Conservation (phyloP, 2,797 vertebrate species). For the Takifugu ocellatus region DNA sequence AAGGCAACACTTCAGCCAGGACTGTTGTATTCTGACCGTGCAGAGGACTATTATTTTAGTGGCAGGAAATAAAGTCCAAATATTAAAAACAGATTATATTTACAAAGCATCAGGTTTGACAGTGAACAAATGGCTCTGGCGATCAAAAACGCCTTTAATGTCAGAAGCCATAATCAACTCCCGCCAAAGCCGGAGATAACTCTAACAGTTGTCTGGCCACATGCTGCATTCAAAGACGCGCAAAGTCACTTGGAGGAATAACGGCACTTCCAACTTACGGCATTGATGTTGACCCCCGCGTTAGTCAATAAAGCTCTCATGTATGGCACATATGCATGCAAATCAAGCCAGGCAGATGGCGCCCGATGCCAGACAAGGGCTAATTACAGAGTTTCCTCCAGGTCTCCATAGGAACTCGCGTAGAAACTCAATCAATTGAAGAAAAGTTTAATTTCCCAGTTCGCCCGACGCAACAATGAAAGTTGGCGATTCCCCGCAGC, state of each 20-base stretch:
- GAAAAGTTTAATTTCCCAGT: too few relatives aligned
- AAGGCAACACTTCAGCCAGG: slow-evolving; percentile 42
- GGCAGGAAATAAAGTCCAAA: slow-evolving; percentile 40
- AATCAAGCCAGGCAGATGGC: background rate
- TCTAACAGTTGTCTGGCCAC: slow-evolving; percentile 26
- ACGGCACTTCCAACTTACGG: background rate
- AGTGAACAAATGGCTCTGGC: slow-evolving; percentile 31
- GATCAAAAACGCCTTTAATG: slow-evolving; percentile 45
- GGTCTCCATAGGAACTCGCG: too few relatives aligned
- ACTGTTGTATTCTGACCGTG: slow-evolving; percentile 25
- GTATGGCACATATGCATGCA: background rate
- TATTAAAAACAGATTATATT: slow-evolving; percentile 43
- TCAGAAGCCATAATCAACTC: slow-evolving; percentile 39
- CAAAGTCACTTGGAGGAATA: slow-evolving; percentile 26
- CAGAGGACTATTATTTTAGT: slow-evolving; percentile 38
- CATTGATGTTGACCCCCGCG: slow-evolving; percentile 37
- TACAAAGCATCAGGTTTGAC: slow-evolving; percentile 49
- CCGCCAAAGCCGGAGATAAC: slow-evolving; percentile 5
- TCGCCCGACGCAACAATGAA: too few relatives aligned
- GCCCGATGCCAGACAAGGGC: too few relatives aligned
- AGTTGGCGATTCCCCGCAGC: too few relatives aligned
- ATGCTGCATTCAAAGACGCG: slow-evolving; percentile 40
- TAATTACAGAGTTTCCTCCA: too few relatives aligned
- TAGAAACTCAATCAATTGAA: too few relatives aligned
- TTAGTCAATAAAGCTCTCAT: slow-evolving; percentile 1